Percentiles rank a stretch among this genome's conserved stretches.
Evolutionary conservation across 2,888 invertebrate genomes (phyloP).

Genomic region (Pristionchus maxplancki): DNA sequence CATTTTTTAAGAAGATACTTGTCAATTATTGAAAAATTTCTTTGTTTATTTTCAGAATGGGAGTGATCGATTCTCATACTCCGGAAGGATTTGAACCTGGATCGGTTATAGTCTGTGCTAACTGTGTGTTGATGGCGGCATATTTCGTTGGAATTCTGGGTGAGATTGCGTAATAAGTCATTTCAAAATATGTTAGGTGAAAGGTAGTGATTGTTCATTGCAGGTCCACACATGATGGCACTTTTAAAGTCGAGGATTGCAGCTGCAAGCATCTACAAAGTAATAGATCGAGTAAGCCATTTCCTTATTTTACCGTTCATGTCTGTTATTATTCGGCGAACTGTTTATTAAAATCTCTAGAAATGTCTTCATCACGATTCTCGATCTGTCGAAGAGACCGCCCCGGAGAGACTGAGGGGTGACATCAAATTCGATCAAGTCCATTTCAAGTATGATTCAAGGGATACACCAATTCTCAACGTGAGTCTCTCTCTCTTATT

Average conservation of each 20-base stretch:
- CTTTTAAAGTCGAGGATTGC: slow-evolving; percentile 31
- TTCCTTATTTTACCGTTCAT: not conserved
- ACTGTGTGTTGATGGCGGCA: not conserved
- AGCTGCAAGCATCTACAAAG: slow-evolving; percentile 34
- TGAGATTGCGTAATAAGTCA: not conserved
- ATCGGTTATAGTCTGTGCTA: slow-evolving; percentile 19
- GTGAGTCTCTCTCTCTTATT: no score
- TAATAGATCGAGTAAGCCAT: slow-evolving; percentile 27
- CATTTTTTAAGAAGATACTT: not conserved
- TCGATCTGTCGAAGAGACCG: not conserved
- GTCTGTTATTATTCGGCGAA: not conserved
- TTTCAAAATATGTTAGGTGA: not conserved
- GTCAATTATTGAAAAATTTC: not conserved
- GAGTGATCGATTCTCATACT: not conserved
- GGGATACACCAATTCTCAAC: not conserved
- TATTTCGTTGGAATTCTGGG: slow-evolving; percentile 38
- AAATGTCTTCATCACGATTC: not conserved
- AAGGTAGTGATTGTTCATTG: not conserved
- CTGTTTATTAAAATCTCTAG: not conserved
- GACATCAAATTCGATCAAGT: slow-evolving; percentile 20
- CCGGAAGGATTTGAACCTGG: not conserved
- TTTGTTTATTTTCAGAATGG: not conserved
- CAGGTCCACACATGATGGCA: slow-evolving; percentile 46
- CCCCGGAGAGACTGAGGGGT: not conserved
- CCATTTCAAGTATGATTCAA: slow-evolving; percentile 13